Evolutionary conservation across 2,888 invertebrate genomes (phyloP), one percentile per base, ranked within the genome.

Genomic region (Dolichomitus sp.): DNA sequence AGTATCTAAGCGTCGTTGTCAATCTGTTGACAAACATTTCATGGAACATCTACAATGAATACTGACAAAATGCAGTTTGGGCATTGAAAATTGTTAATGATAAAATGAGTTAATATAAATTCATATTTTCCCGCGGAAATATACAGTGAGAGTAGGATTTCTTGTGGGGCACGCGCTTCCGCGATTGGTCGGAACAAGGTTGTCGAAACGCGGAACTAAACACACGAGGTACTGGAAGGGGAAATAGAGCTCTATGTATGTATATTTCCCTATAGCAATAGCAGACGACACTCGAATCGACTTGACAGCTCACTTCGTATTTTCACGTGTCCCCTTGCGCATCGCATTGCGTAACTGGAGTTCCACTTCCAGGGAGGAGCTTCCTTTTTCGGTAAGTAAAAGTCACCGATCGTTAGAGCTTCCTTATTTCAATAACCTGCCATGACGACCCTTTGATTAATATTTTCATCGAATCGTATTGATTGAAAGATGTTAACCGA

Each of bases 301-400:
- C 89, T 91, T 91, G 91, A 91, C 91, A 91, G 91, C 88, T 88
- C 87, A 89, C 86, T 89, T 86, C 81, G 89, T 88, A 88, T 90
- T 89, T 91, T 91, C 91, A 92, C 92, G 91, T 91, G 92, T 92
- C 86, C 86, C 87, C 84, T 89, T 82, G 85, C 88, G 88, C 88
- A 88, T 90, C 90, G 86, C 88, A 86, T 91, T 91, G 91, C 91
- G 90, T 91, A 92, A 92, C 89, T 91, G 87, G 87, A 89, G 84
- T 86, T 88, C 78, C 86, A 87, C 88, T 89, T 91, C 88, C 89
- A 89, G 92, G 91, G 91, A 91, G 90, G 91, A 89, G 88, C 89
- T 89, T 88, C 87, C 89, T 88, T 87, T 90, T 92, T 92, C 87
- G 91, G 92, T 92, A 80, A 92, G 92, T 90, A 85, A 65, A 69